Percentiles rank a stretch among this genome's conserved stretches.
These are phyloP conservation scores for Sarotherodon lohbergeri DNA, from an alignment of 2,113 vertebrate genomes.

Conservation along the genomic window DNA sequence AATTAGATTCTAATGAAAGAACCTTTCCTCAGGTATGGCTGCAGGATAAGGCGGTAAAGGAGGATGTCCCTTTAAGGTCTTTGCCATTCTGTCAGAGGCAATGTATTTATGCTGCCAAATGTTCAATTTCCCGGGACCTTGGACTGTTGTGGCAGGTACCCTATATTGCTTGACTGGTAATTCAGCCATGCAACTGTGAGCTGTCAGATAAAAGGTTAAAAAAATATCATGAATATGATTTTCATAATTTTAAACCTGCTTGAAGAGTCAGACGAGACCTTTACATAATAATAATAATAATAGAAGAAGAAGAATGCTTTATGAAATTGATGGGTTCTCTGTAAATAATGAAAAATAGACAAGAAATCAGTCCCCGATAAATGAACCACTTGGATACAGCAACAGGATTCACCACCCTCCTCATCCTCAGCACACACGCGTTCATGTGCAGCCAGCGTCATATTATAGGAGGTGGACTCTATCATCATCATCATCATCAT, in stretches of 20 bases:
- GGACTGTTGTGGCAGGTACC: not conserved
- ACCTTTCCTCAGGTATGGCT: not conserved
- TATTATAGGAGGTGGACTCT: not conserved
- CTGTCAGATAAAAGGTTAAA: not conserved
- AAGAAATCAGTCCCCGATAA: not conserved
- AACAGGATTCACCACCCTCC: not conserved
- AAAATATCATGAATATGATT: not conserved
- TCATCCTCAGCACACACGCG: not conserved
- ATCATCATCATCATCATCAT: slow-evolving; percentile 14
- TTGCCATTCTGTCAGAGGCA: not conserved
- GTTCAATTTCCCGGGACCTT: not conserved
- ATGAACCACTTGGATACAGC: not conserved
- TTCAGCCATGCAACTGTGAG: not conserved
- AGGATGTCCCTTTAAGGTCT: not conserved
- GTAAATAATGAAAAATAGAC: not conserved
- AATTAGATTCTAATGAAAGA: not conserved
- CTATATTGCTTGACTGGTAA: not conserved
- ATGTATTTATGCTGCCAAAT: not conserved
- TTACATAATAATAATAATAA: not conserved
- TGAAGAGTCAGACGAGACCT: not conserved
- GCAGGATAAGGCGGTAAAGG: not conserved
- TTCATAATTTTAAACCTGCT: not conserved
- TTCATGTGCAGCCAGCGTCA: not conserved
- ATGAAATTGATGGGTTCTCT: not conserved
- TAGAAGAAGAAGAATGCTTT: not conserved